phyloP scores from a whole-genome alignment of 2,888 invertebrate genomes.

The Cephus nigrinus region DNA sequence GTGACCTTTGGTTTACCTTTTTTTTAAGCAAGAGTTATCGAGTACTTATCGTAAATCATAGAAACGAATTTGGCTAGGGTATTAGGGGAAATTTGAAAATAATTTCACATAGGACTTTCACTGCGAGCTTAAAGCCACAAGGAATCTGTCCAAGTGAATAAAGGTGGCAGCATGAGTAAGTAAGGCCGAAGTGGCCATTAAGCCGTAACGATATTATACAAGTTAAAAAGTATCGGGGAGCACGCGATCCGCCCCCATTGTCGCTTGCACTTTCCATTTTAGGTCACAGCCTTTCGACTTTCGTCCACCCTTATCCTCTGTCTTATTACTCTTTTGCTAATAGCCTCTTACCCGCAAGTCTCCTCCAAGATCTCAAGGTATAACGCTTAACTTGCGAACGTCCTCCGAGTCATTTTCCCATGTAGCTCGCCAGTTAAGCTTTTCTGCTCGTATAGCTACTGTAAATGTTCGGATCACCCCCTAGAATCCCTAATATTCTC shows the following conservation, averaged over 20 bases:
- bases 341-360: background rate
- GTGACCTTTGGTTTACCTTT: background rate
- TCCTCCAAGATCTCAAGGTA: background rate
- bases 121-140: background rate
- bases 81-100: too few species aligned
- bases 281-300: background rate
- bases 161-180: background rate
- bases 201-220: background rate
- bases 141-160: background rate
- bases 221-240: background rate
- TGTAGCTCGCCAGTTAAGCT: background rate
- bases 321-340: background rate
- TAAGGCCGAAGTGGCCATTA: background rate
- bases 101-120: too few species aligned
- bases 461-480: background rate
- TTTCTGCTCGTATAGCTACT: background rate
- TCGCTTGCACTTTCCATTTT: background rate
- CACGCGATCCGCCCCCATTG: background rate
- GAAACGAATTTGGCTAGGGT: too few species aligned
- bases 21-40: background rate
- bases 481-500: background rate
- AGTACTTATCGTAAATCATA: too few species aligned
- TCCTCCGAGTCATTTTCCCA: background rate
- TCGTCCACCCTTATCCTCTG: background rate
- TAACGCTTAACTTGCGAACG: background rate